These are phyloP conservation scores for Ganaspis brasiliensis DNA, from an alignment of 2,888 invertebrate genomes.

Conservation along the genomic window DNA sequence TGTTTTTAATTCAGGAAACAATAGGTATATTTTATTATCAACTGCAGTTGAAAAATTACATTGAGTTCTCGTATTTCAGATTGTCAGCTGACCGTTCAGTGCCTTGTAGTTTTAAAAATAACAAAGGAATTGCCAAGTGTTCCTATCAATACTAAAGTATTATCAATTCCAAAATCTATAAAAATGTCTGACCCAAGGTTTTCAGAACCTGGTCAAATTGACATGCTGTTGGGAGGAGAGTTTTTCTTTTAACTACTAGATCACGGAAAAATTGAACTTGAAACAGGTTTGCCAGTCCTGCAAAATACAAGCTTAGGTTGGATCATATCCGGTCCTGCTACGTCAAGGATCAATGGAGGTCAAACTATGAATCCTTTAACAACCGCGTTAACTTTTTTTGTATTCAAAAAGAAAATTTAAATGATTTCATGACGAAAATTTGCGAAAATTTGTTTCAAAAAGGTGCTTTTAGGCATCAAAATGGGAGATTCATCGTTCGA, in stretches of 20 bases:
- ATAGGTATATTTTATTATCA: constrained; percentile 41
- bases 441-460: background rate
- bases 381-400: too few species aligned
- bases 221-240: constrained; percentile 52
- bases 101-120: constrained; percentile 50
- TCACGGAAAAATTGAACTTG: constrained; percentile 44
- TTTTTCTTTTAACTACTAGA: constrained; percentile 42
- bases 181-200: constrained; percentile 56
- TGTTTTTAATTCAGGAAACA: background rate
- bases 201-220: constrained; percentile 39
- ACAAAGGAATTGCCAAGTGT: constrained; percentile 52
- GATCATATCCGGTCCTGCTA: constrained; percentile 50
- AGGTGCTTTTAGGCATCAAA: background rate
- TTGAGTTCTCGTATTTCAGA: constrained; percentile 45
- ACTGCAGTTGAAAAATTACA: constrained; percentile 48
- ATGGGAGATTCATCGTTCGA: too few species aligned
- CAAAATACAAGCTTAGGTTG: constrained; percentile 52
- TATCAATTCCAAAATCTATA: constrained; percentile 50
- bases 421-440: constrained; percentile 28
- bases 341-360: constrained; percentile 6
- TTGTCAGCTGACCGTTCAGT: constrained; percentile 31
- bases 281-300: constrained; percentile 11
- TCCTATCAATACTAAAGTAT: constrained; percentile 30
- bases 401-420: constrained; percentile 24
- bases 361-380: too few species aligned